Conservation (phyloP, 2,113 vertebrate species). For the Sigmodon hispidus region DNA sequence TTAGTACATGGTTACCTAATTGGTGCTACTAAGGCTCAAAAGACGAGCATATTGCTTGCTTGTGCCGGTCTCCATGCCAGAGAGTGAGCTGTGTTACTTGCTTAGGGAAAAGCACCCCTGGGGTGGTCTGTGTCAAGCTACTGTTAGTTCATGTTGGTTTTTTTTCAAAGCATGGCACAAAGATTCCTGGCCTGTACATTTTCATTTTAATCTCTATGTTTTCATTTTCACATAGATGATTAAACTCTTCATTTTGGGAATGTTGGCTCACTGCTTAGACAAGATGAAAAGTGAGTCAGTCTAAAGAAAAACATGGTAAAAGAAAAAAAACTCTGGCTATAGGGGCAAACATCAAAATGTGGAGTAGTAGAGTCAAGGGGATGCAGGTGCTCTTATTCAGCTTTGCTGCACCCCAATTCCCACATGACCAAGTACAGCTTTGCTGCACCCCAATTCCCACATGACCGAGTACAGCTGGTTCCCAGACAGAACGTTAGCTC, state of each 20-base stretch:
- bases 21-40: neutral
- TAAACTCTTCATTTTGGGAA: neutral
- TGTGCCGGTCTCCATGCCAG: neutral
- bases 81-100: neutral
- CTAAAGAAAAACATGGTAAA: neutral
- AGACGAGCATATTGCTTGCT: neutral
- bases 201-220: neutral
- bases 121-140: neutral
- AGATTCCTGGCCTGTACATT: neutral
- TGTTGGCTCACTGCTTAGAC: neutral
- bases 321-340: neutral
- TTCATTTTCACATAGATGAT: neutral
- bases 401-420: neutral
- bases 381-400: neutral
- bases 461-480: neutral
- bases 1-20: neutral
- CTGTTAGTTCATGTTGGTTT: neutral
- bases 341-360: neutral
- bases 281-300: neutral
- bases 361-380: neutral
- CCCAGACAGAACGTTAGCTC: neutral
- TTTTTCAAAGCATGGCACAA: neutral
- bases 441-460: rapidly evolving
- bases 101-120: neutral
- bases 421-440: neutral